A percentile compares a stretch with the other conserved stretches of the same genome.
Evolutionary conservation across 2,888 invertebrate genomes (phyloP).

Genomic region (Priocnemis perturbator): DNA sequence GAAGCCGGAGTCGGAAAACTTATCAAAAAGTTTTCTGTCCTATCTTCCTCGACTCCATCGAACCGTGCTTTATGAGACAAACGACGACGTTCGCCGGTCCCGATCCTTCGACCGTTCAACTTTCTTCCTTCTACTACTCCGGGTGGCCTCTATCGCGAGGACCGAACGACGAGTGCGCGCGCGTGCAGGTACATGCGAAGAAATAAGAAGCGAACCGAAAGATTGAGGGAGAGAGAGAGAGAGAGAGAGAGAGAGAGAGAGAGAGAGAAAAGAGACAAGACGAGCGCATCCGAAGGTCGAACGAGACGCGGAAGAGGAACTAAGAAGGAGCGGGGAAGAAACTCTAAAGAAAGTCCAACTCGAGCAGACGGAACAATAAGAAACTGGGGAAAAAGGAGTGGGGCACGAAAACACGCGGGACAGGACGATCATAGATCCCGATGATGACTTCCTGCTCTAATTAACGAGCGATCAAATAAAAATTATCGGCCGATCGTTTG

Average conservation of each 20-base stretch:
- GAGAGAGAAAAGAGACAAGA: not conserved
- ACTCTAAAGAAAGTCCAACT: not conserved
- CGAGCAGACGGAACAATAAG: too few species aligned
- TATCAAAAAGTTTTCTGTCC: slow-evolving; percentile 44
- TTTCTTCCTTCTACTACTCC: slow-evolving; percentile 12
- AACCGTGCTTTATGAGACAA: slow-evolving; percentile 26
- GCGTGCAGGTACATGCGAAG: not conserved
- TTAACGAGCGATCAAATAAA: slow-evolving; percentile 51
- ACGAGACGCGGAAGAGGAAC: not conserved
- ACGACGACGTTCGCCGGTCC: slow-evolving; percentile 24
- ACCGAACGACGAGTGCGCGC: not conserved
- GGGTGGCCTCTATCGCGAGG: too few species aligned
- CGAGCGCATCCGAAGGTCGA: not conserved
- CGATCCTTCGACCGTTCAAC: slow-evolving; percentile 11
- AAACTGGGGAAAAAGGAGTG: not conserved
- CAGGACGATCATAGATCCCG: not conserved
- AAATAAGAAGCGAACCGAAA: not conserved
- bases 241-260: slow-evolving; percentile 1
- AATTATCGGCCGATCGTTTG: slow-evolving; percentile 44
- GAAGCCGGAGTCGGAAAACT: slow-evolving; percentile 25
- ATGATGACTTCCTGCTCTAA: slow-evolving; percentile 44
- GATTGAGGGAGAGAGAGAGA: not conserved
- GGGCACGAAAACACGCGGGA: not conserved
- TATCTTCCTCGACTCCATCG: slow-evolving; percentile 21
- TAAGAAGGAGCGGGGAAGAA: too few species aligned